Percentiles rank a stretch among this genome's conserved stretches.
Evolutionary conservation across 1,140 invertebrate species (phyloP).

Genomic region (Drosophila biarmipes): DNA sequence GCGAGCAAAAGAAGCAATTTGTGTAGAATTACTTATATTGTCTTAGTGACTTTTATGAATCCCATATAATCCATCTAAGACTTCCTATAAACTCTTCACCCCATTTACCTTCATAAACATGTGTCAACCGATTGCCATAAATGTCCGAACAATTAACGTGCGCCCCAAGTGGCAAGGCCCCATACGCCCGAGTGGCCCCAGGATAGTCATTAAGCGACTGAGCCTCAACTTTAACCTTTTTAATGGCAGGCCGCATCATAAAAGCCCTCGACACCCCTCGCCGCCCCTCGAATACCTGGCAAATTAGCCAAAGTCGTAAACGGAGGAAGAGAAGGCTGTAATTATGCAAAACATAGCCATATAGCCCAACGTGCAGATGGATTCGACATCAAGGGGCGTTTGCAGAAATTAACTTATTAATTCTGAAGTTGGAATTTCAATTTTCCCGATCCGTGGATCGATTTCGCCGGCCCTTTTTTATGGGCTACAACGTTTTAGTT

Average conservation of each 20-base stretch:
- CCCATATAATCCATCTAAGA: neutral
- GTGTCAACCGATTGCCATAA: conserved; percentile 61
- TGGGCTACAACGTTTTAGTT: conserved; percentile 65
- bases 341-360: conserved; percentile 63
- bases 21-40: neutral
- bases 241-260: conserved; percentile 63
- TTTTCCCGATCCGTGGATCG: conserved; percentile 54
- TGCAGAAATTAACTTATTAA: conserved; percentile 78
- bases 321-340: conserved; percentile 48
- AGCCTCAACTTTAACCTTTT: conserved; percentile 78
- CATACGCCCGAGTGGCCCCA: conserved; percentile 28
- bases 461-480: conserved; percentile 55
- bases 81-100: conserved; percentile 18
- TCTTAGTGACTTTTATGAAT: neutral
- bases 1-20: neutral
- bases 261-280: conserved; percentile 23
- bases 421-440: conserved; percentile 67
- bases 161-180: conserved; percentile 24
- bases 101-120: conserved; percentile 30
- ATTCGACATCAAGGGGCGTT: conserved; percentile 50
- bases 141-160: conserved; percentile 51
- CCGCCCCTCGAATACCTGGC: conserved; percentile 9
- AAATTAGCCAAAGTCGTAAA: conserved; percentile 70
- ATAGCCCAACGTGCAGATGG: conserved; percentile 19
- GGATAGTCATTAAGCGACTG: conserved; percentile 52